phyloP scores from a whole-genome alignment of 1,140 invertebrate genomes.

The Ostrea denselamellosa region DNA sequence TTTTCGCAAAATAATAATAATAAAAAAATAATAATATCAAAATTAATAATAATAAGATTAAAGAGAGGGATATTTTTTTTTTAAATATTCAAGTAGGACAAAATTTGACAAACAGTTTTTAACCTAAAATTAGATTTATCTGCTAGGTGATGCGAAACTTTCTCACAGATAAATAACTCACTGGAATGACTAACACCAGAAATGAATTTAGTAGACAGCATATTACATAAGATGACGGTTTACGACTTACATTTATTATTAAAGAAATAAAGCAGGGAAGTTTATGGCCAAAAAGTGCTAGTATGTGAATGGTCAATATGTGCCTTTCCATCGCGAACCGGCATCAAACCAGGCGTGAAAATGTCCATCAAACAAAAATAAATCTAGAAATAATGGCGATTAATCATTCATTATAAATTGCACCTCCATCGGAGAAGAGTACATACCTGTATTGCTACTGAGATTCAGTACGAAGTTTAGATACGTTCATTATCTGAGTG shows the following conservation, averaged over 20 bases:
- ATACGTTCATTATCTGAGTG: too few relatives aligned
- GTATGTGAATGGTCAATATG: background rate
- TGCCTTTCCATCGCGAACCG: background rate
- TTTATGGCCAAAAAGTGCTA: background rate
- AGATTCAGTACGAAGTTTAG: too few relatives aligned
- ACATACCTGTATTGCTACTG: background rate
- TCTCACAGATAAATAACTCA: background rate
- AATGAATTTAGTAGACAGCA: constrained; percentile 15
- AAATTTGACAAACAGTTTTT: too few relatives aligned
- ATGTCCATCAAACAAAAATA: background rate
- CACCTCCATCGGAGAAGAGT: background rate
- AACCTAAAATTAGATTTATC: too few relatives aligned
- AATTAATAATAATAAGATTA: too few relatives aligned
- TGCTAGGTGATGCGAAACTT: too few relatives aligned
- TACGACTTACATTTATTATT: background rate
- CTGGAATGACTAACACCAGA: background rate
- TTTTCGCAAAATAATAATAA: too few relatives aligned
- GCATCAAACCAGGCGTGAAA: background rate
- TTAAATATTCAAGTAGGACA: too few relatives aligned
- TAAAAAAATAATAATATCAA: too few relatives aligned
- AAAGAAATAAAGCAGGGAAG: background rate
- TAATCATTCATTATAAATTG: background rate
- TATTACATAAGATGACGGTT: constrained; percentile 8
- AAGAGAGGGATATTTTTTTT: too few relatives aligned
- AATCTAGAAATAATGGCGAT: background rate